Evolutionary conservation across 2,888 invertebrate species (phyloP), one percentile per base, ranked within the genome.

Genomic region (Xestia c-nigrum): DNA sequence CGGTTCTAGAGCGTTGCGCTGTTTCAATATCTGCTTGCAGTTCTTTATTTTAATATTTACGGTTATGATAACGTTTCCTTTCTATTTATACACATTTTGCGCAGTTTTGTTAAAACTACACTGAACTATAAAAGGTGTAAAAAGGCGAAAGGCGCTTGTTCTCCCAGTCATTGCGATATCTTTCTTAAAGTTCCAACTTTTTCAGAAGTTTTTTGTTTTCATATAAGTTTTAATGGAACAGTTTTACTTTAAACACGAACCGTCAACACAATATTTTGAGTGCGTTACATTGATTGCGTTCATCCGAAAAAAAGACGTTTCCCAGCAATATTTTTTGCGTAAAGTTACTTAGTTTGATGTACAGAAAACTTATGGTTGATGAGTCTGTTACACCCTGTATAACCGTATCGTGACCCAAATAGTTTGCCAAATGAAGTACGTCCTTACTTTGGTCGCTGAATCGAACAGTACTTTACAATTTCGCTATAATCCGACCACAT

Each of bases 401-500:
- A 40, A 69, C n/a, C 16, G 4, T 2, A 55, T 76, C n/a, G 55
- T 6, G 40, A 67, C 55, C 65, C 16, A 70, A 65, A 76, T 47
- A 50, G 6, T 67, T 66, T 21, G 16, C 50, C 7, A 59, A 66
- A 47, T 76, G 38, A 74, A 75, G 57, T 59, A 21, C 38, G n/a
- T 46, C 24, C 31, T n/a, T 43, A 43, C 21, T 70, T 63, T 67
- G 43, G 31, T 61, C 55, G 55, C n/a, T 43, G 50, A 57, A 66
- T 50, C 38, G 55, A 55, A 50, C 68, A 72, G 59, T 31, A 72
- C 52, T 66, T 31, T 43, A 71, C 63, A 83, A 52, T 69, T 72
- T 59, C 24, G 47, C 63, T 66, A 72, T 52, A 82, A 78, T 78
- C 57, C 61, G 24, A 70, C 78, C 78, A 70, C 76, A 76, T 59